Base-by-base conservation (phyloP, 1,140 invertebrate genomes). In the Schlechtendalia chinensis region DNA sequence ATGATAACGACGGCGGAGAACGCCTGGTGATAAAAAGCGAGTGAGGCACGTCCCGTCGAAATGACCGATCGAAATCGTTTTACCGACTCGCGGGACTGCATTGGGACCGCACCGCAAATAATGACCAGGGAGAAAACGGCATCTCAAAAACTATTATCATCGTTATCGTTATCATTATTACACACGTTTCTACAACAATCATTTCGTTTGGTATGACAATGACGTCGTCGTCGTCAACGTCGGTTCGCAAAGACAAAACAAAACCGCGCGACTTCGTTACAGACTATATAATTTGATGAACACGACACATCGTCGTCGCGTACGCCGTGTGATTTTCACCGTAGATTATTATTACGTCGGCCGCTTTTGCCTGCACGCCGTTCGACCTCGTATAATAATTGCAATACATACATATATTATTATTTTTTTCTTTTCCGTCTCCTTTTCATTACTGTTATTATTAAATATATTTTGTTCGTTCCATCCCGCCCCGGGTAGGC, bases 301-400 rank as follows among this genome's bases (percentile, higher is more conserved):
- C 24, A 39, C 16, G 50, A 53, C 16, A 1, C 4, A 19, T 54
- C 1, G 1, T 16, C 19, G 14, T 14, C 8, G 1, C 19, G 29
- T 69, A 47, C 19, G 6, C 0, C 32, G 58, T 61, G 74, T 47
- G 74, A 77, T 77, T 77, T 77, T 59, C 19, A 27, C 32, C 10
- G 14, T 45, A 59, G 67, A 69, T 65, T 59, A n/a, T n/a, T 47
- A 69, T 39, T 39, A 27, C 17, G 24, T 24, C 50, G 45, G 45
- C 22, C 22, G 67, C 67, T 0, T 24, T 69, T 27, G 67, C 17
- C n/a, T 29, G 10, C 8, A n/a, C 27, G 19, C 32, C 32, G 29
- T 27, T 17, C n/a, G 32, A 39, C 32, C 12, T n/a, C 5, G 10
- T 17, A 54, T 54, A 54, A 56, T 69, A 69, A 50, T 50, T 69